Evolutionary conservation across 2,113 vertebrate species (phyloP).

Genomic region (Calidris pygmaea): DNA sequence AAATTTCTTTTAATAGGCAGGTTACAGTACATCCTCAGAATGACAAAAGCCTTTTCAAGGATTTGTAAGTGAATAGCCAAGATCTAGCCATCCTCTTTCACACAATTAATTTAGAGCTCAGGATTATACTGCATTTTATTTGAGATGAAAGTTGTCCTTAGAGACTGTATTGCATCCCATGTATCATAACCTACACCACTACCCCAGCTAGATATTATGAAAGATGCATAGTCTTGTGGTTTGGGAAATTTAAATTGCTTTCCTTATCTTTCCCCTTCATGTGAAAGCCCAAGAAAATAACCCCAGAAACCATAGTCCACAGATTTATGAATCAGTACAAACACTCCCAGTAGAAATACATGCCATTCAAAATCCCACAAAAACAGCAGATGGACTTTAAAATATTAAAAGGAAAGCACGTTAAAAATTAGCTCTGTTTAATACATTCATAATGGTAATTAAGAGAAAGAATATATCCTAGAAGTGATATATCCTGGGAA

Average conservation of each 20-base stretch:
- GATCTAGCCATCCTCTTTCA: neutral
- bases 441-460: neutral
- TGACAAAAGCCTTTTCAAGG: neutral
- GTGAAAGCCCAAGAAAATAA: conserved; percentile 3
- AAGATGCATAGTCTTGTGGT: conserved; percentile 15
- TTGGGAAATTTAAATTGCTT: conserved; percentile 39
- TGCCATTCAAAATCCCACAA: neutral
- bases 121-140: neutral
- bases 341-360: neutral
- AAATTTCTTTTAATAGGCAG: neutral
- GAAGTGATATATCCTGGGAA: neutral
- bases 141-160: neutral
- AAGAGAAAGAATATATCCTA: neutral
- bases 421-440: neutral
- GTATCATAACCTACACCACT: neutral
- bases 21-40: neutral
- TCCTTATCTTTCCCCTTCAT: conserved; percentile 15
- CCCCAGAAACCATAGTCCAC: neutral
- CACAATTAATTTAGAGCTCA: conserved; percentile 17
- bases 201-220: neutral
- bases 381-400: neutral
- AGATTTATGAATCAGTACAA: conserved; percentile 7
- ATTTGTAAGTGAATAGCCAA: neutral
- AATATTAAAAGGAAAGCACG: conserved; percentile 4
- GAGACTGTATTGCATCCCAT: neutral